phyloP scores from a whole-genome alignment of 2,113 vertebrate genomes.

The Planiliza haematocheilus region DNA sequence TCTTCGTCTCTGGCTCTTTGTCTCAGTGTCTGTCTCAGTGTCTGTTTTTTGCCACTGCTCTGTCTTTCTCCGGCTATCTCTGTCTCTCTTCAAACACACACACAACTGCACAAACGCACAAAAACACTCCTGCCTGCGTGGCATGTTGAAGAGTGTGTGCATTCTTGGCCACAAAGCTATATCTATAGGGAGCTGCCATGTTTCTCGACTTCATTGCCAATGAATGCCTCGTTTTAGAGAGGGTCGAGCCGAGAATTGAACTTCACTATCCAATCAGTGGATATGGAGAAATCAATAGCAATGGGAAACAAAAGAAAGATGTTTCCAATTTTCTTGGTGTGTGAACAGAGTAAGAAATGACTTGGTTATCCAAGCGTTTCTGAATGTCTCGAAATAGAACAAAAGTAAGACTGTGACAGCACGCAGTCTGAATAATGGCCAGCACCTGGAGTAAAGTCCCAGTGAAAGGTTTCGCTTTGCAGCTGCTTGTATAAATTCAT shows the following conservation, averaged over 20 bases:
- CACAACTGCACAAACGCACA: not conserved
- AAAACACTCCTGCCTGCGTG: slow-evolving; percentile 15
- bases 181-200: slow-evolving; percentile 34
- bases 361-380: slow-evolving; percentile 23
- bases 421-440: slow-evolving; percentile 20
- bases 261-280: slow-evolving; percentile 55
- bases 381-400: slow-evolving; percentile 27
- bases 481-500: slow-evolving; percentile 23
- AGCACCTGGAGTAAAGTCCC: not conserved
- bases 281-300: slow-evolving; percentile 61
- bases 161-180: slow-evolving; percentile 37
- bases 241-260: slow-evolving; percentile 35
- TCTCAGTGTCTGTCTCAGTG: slow-evolving; percentile 24
- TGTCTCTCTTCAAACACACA: not conserved
- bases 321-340: slow-evolving; percentile 46
- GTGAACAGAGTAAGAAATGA: slow-evolving; percentile 49
- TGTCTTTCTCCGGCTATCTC: slow-evolving; percentile 9
- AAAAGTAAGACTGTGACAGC: slow-evolving; percentile 23
- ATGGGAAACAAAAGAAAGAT: slow-evolving; percentile 57
- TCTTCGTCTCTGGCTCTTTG: slow-evolving; percentile 34
- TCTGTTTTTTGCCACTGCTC: not conserved
- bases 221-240: slow-evolving; percentile 52
- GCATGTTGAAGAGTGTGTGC: slow-evolving; percentile 31
- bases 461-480: slow-evolving; percentile 46
- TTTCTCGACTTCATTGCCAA: slow-evolving; percentile 51